Base-by-base conservation (phyloP, 2,888 invertebrate genomes). In the Apamea monoglypha region DNA sequence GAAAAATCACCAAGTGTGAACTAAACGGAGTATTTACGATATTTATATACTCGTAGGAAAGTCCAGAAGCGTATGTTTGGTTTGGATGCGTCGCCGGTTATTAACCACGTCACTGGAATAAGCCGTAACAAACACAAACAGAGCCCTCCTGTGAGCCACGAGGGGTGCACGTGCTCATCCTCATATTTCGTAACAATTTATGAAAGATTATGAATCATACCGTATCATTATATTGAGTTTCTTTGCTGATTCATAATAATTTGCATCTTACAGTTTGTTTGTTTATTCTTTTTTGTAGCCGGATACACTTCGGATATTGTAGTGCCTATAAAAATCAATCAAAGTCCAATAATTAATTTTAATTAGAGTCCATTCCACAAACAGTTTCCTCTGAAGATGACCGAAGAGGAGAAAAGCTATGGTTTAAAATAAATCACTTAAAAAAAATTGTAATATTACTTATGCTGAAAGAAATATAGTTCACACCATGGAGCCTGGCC, bases 41-140 rank as follows among this genome's bases (percentile, higher is more conserved):
- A 86, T 85, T 83, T 74, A 83, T 83, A 85, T 83, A 63, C 68
- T 50, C 66, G 25, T 71, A 81, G 70, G 69, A 75, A 85, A 78
- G 69, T 85, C 82, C 82, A 75, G 80, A 88, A 79, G 80, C 76
- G 81, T 84, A 82, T 94, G 93, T 95, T 95, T 95, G 87, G 91
- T 88, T 95, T 95, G 94, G 94, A 94, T 90, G 90, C 90, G 89
- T 84, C 81, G 88, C 83, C 88, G 80, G 80, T 85, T 84, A 83
- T 80, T 82, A 88, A 88, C 92, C 74, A 94, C 95, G 95, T 95
- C 94, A 93, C 90, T 91, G 95, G 94, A 95, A 95, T 94, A 91
- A 94, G 91, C 95, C 92, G 92, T 87, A 91, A 92, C 91, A 93
- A 94, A 95, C 92, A 94, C 78, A 88, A 90, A 90, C 90, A 92